Evolutionary conservation across 2,888 invertebrate genomes (phyloP).

Genomic region (Steinernema scapterisci): DNA sequence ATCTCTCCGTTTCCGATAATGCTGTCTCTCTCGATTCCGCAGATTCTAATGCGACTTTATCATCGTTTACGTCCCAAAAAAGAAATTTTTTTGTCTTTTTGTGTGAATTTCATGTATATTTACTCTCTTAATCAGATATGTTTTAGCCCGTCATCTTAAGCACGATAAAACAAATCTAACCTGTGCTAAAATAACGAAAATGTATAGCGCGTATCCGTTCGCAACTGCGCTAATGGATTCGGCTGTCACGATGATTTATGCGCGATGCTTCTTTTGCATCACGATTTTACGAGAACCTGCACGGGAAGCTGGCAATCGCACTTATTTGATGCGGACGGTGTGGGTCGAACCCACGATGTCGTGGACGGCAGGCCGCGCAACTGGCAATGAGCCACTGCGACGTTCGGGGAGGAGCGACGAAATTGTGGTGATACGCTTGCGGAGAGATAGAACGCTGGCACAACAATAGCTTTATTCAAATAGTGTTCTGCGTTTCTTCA

Average conservation of each 20-base stretch:
- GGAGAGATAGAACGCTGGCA: too few species aligned
- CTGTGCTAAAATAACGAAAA: neutral
- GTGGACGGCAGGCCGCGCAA: neutral
- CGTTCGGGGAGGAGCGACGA: too few species aligned
- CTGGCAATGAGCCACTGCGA: neutral
- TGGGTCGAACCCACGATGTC: neutral
- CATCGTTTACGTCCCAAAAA: too few species aligned
- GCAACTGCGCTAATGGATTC: neutral
- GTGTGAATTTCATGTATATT: neutral
- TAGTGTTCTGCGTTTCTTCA: neutral
- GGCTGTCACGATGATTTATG: slow-evolving; percentile 27
- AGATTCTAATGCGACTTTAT: too few species aligned
- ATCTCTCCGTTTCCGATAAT: neutral
- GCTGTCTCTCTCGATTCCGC: too few species aligned
- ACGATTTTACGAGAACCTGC: slow-evolving; percentile 27
- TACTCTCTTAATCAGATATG: neutral
- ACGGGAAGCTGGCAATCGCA: neutral
- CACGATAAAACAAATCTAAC: neutral
- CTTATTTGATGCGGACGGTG: neutral
- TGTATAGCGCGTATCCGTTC: slow-evolving; percentile 22
- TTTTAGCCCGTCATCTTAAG: neutral
- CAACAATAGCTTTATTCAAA: too few species aligned
- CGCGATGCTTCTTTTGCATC: neutral
- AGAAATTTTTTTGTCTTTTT: neutral
- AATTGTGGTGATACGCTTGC: neutral